These are phyloP conservation scores for Syndactyla subalaris DNA, from an alignment of 2,797 vertebrate species.

Conservation along the genomic window DNA sequence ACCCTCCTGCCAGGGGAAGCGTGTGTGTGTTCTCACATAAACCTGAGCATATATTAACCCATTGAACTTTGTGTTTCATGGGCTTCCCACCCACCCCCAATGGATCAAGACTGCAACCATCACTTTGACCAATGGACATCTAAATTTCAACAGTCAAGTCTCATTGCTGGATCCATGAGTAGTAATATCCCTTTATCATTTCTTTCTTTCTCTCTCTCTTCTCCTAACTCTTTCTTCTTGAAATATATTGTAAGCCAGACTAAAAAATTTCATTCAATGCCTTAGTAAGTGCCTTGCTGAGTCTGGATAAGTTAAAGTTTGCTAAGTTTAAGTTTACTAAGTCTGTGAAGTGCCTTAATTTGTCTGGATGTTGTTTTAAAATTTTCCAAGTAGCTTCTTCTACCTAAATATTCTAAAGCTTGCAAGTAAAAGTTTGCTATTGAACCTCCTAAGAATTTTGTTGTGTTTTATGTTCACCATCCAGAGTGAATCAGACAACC, in stretches of 20 bases:
- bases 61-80: not conserved
- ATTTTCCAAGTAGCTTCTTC: not conserved
- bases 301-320: not conserved
- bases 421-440: not conserved
- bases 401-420: not conserved
- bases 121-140: not conserved
- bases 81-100: not conserved
- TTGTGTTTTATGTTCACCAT: not conserved
- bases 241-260: not conserved
- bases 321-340: not conserved
- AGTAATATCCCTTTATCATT: not conserved
- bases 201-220: not conserved
- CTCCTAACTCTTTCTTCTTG: not conserved
- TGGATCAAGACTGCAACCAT: rapidly evolving
- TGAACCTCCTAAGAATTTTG: not conserved
- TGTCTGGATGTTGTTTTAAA: not conserved
- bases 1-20: not conserved
- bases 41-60: not conserved
- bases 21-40: not conserved
- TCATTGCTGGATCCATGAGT: not conserved
- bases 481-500: not conserved
- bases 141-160: not conserved
- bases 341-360: not conserved
- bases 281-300: not conserved
- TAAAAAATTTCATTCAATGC: not conserved